Percentiles rank a stretch among this genome's conserved stretches.
phyloP scores from a whole-genome alignment of 2,797 vertebrate genomes.

The Oreortyx pictus region DNA sequence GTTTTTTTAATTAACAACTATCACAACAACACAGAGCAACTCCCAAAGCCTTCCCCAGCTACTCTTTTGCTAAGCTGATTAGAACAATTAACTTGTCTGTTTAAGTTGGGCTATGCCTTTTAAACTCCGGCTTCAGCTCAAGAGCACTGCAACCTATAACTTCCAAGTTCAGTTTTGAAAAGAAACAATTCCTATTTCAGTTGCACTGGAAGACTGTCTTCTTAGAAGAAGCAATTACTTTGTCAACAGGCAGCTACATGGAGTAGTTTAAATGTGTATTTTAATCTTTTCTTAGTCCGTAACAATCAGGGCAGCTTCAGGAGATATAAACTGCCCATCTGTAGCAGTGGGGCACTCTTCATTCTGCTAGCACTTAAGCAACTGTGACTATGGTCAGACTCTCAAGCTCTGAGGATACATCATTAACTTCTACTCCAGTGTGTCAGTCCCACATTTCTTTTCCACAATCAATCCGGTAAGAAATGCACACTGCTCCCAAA shows the following conservation, averaged over 20 bases:
- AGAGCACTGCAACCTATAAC: neutral
- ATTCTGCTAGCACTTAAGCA: neutral
- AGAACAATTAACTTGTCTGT: neutral
- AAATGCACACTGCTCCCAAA: fast-evolving
- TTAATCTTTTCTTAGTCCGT: neutral
- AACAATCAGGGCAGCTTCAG: neutral
- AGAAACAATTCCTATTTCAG: neutral
- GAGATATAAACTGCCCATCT: neutral
- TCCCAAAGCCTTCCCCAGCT: neutral
- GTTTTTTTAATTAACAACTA: neutral
- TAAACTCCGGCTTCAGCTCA: neutral
- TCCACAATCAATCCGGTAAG: neutral
- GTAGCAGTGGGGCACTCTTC: neutral
- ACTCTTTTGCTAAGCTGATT: neutral
- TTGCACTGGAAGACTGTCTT: neutral
- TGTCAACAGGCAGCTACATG: neutral
- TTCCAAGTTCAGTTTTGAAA: neutral
- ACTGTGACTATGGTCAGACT: neutral
- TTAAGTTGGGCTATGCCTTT: neutral
- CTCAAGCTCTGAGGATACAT: neutral
- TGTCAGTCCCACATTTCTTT: fast-evolving
- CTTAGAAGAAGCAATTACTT: neutral
- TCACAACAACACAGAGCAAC: neutral
- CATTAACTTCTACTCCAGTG: neutral
- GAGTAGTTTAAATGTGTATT: neutral